A percentile compares a stretch with the other conserved stretches of the same genome.
These are phyloP conservation scores for Lissocephala sabroskyi DNA, from an alignment of 2,888 invertebrate species.

Conservation along the genomic window DNA sequence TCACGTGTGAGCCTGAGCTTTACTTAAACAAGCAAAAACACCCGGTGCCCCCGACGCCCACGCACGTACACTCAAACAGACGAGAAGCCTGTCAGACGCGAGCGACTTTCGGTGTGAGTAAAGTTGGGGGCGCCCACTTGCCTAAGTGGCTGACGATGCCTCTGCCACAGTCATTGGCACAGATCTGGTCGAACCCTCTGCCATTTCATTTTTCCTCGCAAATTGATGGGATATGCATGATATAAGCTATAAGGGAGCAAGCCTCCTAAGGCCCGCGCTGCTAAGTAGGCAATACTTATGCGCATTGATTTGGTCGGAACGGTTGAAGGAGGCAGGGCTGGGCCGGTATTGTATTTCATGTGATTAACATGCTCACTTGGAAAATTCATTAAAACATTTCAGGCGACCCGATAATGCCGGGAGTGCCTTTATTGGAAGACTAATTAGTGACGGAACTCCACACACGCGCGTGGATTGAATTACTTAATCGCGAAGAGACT, in stretches of 20 bases:
- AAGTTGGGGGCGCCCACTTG: background rate
- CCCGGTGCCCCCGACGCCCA: too few relatives aligned
- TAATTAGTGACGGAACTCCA: too few relatives aligned
- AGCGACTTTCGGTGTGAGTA: background rate
- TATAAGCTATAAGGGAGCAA: constrained; percentile 22
- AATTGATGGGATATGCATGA: constrained; percentile 53
- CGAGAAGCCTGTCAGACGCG: background rate
- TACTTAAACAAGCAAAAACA: constrained; percentile 42
- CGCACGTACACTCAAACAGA: constrained; percentile 6
- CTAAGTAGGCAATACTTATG: constrained; percentile 27
- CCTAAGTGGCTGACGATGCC: background rate
- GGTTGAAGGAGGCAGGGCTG: constrained; percentile 6
- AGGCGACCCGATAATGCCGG: too few relatives aligned
- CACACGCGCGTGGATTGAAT: too few relatives aligned
- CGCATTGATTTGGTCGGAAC: background rate
- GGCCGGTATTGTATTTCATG: constrained; percentile 8
- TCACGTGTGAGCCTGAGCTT: constrained; percentile 19
- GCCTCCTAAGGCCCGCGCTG: constrained; percentile 7
- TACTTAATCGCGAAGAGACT: too few relatives aligned
- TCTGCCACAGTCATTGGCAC: background rate
- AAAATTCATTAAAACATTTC: background rate
- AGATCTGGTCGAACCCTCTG: constrained; percentile 10
- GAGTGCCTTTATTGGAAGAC: too few relatives aligned
- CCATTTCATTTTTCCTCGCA: constrained; percentile 49
- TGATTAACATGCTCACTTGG: constrained; percentile 1